These are phyloP conservation scores for Drosophila chauvacae DNA, from an alignment of 1,140 invertebrate genomes.

Conservation along the genomic window DNA sequence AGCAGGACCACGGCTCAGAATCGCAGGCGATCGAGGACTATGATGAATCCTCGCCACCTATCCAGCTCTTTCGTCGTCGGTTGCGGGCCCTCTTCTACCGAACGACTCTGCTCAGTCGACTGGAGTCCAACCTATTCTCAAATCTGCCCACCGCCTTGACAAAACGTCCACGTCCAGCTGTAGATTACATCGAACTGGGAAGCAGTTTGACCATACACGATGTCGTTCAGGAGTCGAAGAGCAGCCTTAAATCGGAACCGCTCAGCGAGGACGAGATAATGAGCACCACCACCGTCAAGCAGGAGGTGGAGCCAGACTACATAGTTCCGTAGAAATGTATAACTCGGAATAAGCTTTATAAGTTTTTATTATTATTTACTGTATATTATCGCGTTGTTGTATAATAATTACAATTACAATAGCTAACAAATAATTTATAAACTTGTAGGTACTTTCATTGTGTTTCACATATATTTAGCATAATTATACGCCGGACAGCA, in stretches of 20 bases:
- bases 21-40: neutral
- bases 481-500: constrained; percentile 28
- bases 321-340: constrained; percentile 6
- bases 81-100: constrained; percentile 66
- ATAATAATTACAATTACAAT: constrained; percentile 34
- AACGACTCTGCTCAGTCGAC: constrained; percentile 67
- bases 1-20: neutral
- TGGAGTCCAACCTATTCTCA: constrained; percentile 42
- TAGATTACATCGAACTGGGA: neutral
- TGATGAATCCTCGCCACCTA: constrained; percentile 33
- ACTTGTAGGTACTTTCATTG: constrained; percentile 55
- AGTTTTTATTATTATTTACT: constrained; percentile 60
- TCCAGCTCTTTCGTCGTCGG: constrained; percentile 64
- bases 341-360: constrained; percentile 28
- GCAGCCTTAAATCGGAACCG: constrained; percentile 25
- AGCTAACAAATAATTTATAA: constrained; percentile 59
- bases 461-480: constrained; percentile 29
- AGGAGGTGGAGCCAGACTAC: constrained; percentile 23
- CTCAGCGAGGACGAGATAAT: constrained; percentile 30
- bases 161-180: constrained; percentile 16
- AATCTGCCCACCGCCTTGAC: constrained; percentile 42
- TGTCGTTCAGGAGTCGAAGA: neutral
- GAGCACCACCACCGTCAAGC: constrained; percentile 8
- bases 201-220: neutral
- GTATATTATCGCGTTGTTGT: constrained; percentile 56